Evolutionary conservation across 2,888 invertebrate species (phyloP), one percentile per base, ranked within the genome.

Genomic region (Lepidocyrtinus sp.): DNA sequence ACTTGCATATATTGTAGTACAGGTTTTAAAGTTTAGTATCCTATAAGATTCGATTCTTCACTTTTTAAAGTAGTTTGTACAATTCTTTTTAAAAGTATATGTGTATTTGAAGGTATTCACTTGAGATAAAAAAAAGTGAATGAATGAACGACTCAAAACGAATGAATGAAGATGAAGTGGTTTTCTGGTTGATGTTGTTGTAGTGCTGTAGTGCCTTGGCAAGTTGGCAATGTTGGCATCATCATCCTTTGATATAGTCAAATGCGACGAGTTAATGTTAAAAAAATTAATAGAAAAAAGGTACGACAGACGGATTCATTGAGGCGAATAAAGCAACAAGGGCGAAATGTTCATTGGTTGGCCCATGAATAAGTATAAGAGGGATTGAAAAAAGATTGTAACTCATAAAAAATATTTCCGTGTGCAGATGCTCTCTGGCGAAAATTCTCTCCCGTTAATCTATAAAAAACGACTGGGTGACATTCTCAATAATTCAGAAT

Each of bases 91-190:
- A n/a, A n/a, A n/a, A 36, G 55, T 36, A 36, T 7, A 36, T n/a
- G 17, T 55, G 17, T 17, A 55, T 55, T 12, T 55, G 17, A 55
- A 55, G 55, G 17, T 55, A 55, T 55, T 55, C 55, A n/a, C 17
- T 55, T 78, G 61, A 19, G 25, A 69, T 1, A 25, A 27, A 22
- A 36, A 61, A 72, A 55, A n/a, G 76, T 78, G 78, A 78, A 22
- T 73, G 78, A 73, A 55, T 55, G 55, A 72, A 78, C 50, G 59
- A 45, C 36, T 61, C 63, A 65, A 75, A 64, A 67, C 74, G 67
- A 75, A 75, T 75, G 74, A 75, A 67, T 75, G 74, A 75, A 45
- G 65, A 75, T 55, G 65, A 74, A 26, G 61, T 55, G 55, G 55
- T 55, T 55, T 55, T 36, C 12, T 36, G 17, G 55, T 55, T 55